These are phyloP conservation scores for Pipra filicauda DNA, from an alignment of 2,113 vertebrate species.

Conservation along the genomic window DNA sequence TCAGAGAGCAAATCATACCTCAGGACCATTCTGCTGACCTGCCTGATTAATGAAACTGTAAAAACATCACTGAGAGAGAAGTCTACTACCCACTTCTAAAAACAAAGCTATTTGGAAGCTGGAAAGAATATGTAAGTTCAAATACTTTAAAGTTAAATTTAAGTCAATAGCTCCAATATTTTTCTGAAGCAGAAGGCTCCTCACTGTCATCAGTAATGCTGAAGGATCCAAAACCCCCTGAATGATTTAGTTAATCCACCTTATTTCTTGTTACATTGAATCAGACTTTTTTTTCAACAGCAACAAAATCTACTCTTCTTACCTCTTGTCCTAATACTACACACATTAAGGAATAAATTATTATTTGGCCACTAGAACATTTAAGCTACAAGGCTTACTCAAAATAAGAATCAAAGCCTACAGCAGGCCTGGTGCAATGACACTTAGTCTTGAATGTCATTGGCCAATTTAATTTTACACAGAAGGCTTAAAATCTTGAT, in stretches of 20 bases:
- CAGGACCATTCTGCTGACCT: background rate
- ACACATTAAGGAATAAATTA: background rate
- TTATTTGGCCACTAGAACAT: background rate
- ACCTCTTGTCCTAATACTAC: background rate
- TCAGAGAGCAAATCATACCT: background rate
- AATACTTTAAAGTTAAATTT: background rate
- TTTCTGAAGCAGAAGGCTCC: background rate
- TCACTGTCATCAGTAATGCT: background rate
- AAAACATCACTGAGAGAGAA: background rate
- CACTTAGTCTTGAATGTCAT: background rate
- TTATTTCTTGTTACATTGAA: background rate
- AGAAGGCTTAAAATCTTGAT: background rate
- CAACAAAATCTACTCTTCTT: background rate
- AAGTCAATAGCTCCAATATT: background rate
- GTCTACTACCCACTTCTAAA: background rate
- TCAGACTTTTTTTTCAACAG: background rate
- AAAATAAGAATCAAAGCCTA: background rate
- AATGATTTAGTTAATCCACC: background rate
- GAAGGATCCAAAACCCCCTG: accelerated
- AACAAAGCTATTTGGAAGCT: background rate
- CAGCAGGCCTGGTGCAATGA: background rate
- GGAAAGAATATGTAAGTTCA: background rate
- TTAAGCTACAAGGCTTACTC: background rate
- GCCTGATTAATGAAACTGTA: background rate
- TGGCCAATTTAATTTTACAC: background rate